Evolutionary conservation across 2,797 vertebrate genomes (phyloP), one percentile per base, ranked within the genome.

Genomic region (Poecilia velifera): DNA sequence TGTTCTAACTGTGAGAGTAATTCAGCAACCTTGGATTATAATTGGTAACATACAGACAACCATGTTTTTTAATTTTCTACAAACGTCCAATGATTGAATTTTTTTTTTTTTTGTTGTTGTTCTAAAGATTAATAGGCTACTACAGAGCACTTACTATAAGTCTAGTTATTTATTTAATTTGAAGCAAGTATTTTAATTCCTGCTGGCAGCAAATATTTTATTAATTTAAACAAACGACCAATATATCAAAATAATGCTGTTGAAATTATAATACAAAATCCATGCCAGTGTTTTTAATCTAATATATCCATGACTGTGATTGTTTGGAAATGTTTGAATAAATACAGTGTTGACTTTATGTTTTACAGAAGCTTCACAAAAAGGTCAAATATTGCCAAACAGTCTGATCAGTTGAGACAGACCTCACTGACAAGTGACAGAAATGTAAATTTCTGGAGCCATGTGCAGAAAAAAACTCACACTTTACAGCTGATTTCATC

Each of bases 401-500:
- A 28, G 18, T 4, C 43, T 76, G 20, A 46, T 59, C 28, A 43
- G 43, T 34, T 46, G 7, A 59, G 14, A 25, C 22, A n/a, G 46
- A 34, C 10, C 10, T 1, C 71, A 6, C 13, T 76, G 46, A 74
- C 6, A 18, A 22, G n/a, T 46, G 53, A 46, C 71, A 53, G 16
- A 71, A 59, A 53, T 80, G 20, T 43, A 57, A 77, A 77, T 62
- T 13, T 10, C 8, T 62, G 12, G 2, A 34, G 1, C 13, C 13
- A 18, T 75, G n/a, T 77, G 36, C 28, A 62, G 45, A 22, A 55
- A 20, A 77, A 16, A 39, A 73, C 4, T 78, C 14, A 0, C n/a
- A 41, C 70, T 22, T 79, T 77, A 31, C 36, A 22, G 39, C 49
- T 28, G 39, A 66, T 84, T 86, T 84, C 74, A 86, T 86, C 72